Evolutionary conservation across 2,797 vertebrate species (phyloP).

Genomic region (Helarctos malayanus): DNA sequence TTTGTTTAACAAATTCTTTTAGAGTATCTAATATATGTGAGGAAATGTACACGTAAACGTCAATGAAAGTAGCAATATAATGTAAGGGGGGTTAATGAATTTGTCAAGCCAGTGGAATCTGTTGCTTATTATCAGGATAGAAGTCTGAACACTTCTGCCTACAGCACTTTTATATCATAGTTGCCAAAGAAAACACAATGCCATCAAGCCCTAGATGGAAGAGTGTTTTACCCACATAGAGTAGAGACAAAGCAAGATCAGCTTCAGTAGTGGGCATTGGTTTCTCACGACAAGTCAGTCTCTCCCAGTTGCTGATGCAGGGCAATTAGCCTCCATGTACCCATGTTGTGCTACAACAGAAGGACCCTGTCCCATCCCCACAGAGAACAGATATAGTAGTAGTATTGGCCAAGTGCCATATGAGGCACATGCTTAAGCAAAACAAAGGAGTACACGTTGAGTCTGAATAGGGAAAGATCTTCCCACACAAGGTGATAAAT

Average conservation of each 20-base stretch:
- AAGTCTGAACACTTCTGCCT: background rate
- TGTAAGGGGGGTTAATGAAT: background rate
- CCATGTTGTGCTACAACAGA: background rate
- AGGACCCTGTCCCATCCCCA: background rate
- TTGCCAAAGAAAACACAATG: background rate
- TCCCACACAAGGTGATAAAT: background rate
- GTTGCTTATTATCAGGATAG: background rate
- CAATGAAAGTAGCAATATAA: background rate
- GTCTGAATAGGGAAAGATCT: background rate
- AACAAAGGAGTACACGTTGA: background rate
- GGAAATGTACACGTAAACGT: background rate
- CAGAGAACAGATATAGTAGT: background rate
- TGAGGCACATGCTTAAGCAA: background rate
- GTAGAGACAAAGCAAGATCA: background rate
- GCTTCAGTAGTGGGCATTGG: background rate
- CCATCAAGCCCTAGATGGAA: background rate
- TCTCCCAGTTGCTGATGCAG: background rate
- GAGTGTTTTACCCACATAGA: background rate
- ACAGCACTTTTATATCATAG: background rate
- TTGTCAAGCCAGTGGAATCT: background rate
- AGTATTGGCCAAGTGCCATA: background rate
- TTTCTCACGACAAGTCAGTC: background rate
- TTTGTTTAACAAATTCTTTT: conserved; percentile 2
- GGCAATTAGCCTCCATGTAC: background rate
- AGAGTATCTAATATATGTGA: background rate